phyloP scores from a whole-genome alignment of 2,797 vertebrate species.

The Xenops minutus region DNA sequence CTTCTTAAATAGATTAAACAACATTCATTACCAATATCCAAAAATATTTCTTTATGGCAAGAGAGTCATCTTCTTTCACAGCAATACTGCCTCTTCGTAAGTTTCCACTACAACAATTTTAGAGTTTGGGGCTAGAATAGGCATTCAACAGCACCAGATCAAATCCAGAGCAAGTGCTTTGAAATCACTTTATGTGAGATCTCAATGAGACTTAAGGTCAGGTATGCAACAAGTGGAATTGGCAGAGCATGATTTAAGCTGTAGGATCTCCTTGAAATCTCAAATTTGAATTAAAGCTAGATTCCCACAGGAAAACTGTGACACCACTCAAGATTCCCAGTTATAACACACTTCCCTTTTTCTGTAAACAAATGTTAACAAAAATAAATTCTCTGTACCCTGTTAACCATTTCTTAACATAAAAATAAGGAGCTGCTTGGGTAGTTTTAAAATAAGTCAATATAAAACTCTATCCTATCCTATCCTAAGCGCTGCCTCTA shows the following conservation, averaged over 20 bases:
- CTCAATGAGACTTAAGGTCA: not conserved
- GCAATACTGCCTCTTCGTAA: not conserved
- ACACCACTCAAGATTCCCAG: not conserved
- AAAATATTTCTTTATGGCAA: not conserved
- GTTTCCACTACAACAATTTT: not conserved
- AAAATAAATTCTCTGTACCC: slow-evolving; percentile 52
- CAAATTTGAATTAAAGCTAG: not conserved
- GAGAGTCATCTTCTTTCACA: not conserved
- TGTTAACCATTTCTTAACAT: slow-evolving; percentile 25
- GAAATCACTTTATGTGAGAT: not conserved
- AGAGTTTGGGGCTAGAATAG: not conserved
- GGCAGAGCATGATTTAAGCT: not conserved
- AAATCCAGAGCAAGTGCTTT: not conserved
- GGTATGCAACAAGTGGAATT: not conserved
- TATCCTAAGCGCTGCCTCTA: not conserved
- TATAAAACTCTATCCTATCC: slow-evolving; percentile 17
- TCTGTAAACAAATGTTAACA: slow-evolving; percentile 53
- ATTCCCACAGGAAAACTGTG: not conserved
- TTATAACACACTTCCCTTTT: slow-evolving; percentile 13
- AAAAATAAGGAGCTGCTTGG: slow-evolving; percentile 1
- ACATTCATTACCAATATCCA: slow-evolving; percentile 34
- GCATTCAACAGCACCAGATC: not conserved
- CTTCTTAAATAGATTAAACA: slow-evolving; percentile 41
- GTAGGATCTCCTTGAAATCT: not conserved
- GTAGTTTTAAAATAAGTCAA: not conserved